Evolutionary conservation across 30 jellyfish, hydroid and myxozoan genomes (phyloP).

Genomic region (Chrysaora quinquecirrha): DNA sequence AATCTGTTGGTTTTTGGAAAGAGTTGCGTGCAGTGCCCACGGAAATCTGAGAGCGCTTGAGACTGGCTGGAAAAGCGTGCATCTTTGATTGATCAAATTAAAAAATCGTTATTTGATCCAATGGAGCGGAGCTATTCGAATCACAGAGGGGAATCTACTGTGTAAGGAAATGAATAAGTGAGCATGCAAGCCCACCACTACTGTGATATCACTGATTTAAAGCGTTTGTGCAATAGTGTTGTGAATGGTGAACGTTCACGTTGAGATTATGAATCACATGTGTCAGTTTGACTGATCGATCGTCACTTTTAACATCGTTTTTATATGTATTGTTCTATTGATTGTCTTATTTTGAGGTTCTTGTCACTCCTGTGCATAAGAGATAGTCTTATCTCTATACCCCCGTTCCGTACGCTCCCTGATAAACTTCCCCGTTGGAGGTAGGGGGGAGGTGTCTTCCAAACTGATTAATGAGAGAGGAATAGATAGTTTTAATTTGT

Average conservation of each 20-base stretch:
- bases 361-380: too few species aligned
- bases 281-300: conserved; percentile 1
- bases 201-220: background rate
- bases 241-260: conserved; percentile 8
- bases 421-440: too few species aligned
- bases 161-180: background rate
- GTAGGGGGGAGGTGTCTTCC: too few species aligned
- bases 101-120: background rate
- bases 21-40: background rate
- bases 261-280: background rate
- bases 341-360: too few species aligned
- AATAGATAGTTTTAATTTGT: too few species aligned
- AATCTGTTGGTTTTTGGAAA: too few species aligned
- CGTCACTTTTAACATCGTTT: too few species aligned
- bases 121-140: background rate
- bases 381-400: too few species aligned
- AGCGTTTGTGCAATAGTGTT: background rate
- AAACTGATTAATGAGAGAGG: too few species aligned
- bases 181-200: background rate
- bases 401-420: too few species aligned
- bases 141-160: conserved; percentile 3
- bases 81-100: background rate
- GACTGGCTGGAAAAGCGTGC: background rate
- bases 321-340: too few species aligned
- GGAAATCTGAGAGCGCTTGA: background rate